Base-by-base conservation (phyloP, 2,888 invertebrate species). In the Mongoloraphidia duomilia region DNA sequence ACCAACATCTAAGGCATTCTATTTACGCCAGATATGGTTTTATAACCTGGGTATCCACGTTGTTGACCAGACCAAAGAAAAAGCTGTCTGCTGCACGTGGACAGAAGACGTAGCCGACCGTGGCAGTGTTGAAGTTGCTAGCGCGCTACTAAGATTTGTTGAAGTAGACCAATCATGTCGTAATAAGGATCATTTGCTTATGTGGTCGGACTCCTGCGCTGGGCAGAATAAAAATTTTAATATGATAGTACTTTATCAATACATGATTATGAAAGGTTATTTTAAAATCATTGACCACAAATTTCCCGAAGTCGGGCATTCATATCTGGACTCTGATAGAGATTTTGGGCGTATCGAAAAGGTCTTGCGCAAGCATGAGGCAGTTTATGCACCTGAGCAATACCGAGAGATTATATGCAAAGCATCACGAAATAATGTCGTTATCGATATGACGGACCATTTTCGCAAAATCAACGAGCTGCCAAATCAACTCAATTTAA, bases 261-360 rank as follows among this genome's bases (percentile, higher is more conserved):
- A 52, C 41, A 40, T 55, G 17, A 39, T 55, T 41, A 41, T 53
- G 46, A 58, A 54, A 50, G 53, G 53, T 43, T 50, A 53, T 46
- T 59, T 57, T 47, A 53, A 58, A 50, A 46, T 50, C 11, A 58
- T 57, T 13, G 57, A 58, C 43, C 57, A 59, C 51, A 58, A 60
- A 51, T 58, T 58, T 55, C 57, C 59, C 11, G 57, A 56, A 50
- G 61, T 61, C 33, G 61, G 60, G 11, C 59, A 61, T 54, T 57
- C 56, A 9, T 62, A 58, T 54, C 50, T 62, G 39, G 62, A 63
- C 52, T 60, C 59, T 14, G 61, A 62, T 48, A 35, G 61, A 50
- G 60, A 63, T 56, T 62, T 62, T 56, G 60, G 60, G 37, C 47
- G 56, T 33, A 61, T 60, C 35, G 59, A 62, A 55, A 62, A 61